phyloP scores from a whole-genome alignment of 2,113 vertebrate genomes.

The Marcusenius ussheri region DNA sequence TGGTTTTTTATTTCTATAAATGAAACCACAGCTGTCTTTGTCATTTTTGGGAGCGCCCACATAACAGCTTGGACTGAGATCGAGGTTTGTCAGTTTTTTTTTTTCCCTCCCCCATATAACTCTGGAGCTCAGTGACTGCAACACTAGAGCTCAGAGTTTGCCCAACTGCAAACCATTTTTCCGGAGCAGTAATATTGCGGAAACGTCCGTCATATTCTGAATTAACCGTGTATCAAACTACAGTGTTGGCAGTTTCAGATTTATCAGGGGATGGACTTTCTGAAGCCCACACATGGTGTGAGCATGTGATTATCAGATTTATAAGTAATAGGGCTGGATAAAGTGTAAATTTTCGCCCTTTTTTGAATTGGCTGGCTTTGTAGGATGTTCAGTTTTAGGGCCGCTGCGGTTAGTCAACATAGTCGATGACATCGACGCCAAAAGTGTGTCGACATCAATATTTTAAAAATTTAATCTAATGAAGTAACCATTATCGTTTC shows the following conservation, averaged over 20 bases:
- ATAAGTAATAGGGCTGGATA: background rate
- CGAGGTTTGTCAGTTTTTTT: background rate
- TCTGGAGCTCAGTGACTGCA: background rate
- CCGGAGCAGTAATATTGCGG: background rate
- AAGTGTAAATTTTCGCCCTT: background rate
- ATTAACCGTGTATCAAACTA: background rate
- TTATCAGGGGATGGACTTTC: background rate
- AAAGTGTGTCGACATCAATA: too few relatives aligned
- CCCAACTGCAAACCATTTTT: background rate
- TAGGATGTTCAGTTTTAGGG: background rate
- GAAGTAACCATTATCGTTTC: too few relatives aligned
- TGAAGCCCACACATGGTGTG: background rate
- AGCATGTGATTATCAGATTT: background rate
- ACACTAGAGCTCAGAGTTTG: background rate
- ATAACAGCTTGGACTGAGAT: background rate
- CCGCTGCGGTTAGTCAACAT: too few relatives aligned
- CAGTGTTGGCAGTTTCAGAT: background rate
- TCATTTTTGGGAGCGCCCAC: background rate
- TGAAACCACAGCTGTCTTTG: constrained; percentile 21
- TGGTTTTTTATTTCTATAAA: constrained; percentile 13
- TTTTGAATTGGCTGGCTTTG: background rate
- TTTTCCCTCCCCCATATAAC: background rate
- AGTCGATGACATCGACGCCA: too few relatives aligned
- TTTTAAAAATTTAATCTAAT: too few relatives aligned
- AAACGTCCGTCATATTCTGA: background rate